Base-by-base conservation (phyloP, 2,888 invertebrate genomes). In the Eudasyphora cyanicolor region DNA sequence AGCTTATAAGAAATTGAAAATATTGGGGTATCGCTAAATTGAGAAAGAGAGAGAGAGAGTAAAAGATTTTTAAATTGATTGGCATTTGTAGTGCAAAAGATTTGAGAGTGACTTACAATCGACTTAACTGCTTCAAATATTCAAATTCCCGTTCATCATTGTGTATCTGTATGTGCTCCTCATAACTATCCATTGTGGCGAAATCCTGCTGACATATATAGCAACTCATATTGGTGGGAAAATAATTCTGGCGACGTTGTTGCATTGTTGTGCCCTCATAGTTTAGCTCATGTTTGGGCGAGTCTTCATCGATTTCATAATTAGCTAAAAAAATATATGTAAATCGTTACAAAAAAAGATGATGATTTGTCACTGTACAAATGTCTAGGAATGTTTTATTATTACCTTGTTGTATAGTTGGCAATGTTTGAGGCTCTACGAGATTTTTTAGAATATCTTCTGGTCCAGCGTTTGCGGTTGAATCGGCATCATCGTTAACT, bases 181-280 rank as follows among this genome's bases (percentile, higher is more conserved):
- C 90, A 38, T 87, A 91, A 32, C 86, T 81, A 10, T 87, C 87
- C 74, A 89, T 89, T n/a, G 73, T 85, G 17, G 73, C 57, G 38
- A 91, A 91, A 84, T 91, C 90, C 29, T 79, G 60, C 77, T 91
- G 90, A 32, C 91, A 91, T 60, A 91, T 89, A 42, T 86, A 89
- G 80, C 91, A 91, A 1, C 91, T 89, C 83, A 89, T 82, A 35
- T 85, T 89, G 27, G 84, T 88, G 2, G 89, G 83, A 27, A 60
- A 79, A 85, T 90, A 91, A 14, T 87, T 74, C 0, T 38, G 8
- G 0, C 74, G 38, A 0, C 82, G 82, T 1, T 35, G 0, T 77
- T 87, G 87, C 2, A 76, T 19, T 67, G 83, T 79, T 0, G 87
- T 88, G 24, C 87, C 89, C 77, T 90, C 86, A 77, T 89, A 91